Evolutionary conservation across 2,888 invertebrate species (phyloP).

Genomic region (Andrena bucephala): DNA sequence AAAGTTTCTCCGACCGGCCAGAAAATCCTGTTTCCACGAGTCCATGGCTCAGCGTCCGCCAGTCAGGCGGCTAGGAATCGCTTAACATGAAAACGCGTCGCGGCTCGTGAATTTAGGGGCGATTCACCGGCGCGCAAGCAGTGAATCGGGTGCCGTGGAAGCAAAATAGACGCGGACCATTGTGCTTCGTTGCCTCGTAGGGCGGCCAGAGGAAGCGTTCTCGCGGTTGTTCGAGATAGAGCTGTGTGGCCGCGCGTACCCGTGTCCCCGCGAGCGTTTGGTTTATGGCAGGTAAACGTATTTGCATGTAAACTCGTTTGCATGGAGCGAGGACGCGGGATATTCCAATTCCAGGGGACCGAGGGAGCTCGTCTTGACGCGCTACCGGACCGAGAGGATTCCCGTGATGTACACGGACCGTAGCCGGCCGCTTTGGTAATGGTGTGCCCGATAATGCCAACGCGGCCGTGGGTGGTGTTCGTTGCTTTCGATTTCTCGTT

Average conservation of each 20-base stretch:
- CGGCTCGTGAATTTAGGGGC: constrained; percentile 2
- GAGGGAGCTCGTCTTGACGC: constrained; percentile 52
- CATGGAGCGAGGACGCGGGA: constrained; percentile 56
- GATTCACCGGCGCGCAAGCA: not conserved
- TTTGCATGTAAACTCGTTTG: constrained; percentile 74
- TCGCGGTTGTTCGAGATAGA: constrained; percentile 30
- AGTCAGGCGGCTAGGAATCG: constrained; percentile 29
- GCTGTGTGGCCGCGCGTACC: constrained; percentile 41
- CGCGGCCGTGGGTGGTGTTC: not conserved
- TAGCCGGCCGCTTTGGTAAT: constrained; percentile 40
- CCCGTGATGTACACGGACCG: constrained; percentile 41
- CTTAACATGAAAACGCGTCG: constrained; percentile 8
- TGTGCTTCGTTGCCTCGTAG: not conserved
- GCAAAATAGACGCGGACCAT: constrained; percentile 11
- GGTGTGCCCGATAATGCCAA: constrained; percentile 36
- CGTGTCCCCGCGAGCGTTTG: constrained; percentile 53
- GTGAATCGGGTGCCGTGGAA: constrained; percentile 5
- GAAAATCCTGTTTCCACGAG: constrained; percentile 60
- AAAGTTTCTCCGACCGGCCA: constrained; percentile 52
- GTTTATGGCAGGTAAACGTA: constrained; percentile 69
- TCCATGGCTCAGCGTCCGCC: constrained; percentile 50
- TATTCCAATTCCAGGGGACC: constrained; percentile 67
- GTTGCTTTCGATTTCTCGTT: constrained; percentile 27
- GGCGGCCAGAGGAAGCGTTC: constrained; percentile 1
- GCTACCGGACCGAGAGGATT: constrained; percentile 42